Conservation (phyloP, 2,797 vertebrate genomes). For the Periparus ater region DNA sequence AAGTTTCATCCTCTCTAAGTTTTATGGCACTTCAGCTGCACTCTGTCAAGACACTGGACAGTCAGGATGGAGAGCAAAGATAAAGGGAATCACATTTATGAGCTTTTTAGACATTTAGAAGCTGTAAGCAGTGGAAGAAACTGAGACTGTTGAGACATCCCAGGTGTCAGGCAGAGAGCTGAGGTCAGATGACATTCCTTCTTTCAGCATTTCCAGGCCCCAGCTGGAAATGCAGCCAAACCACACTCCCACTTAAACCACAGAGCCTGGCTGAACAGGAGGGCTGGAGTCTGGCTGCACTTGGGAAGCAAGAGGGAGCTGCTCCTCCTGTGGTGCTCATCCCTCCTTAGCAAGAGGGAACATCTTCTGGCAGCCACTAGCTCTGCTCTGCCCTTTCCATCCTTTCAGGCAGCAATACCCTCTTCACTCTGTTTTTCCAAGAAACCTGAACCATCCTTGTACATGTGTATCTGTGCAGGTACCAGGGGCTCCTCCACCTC, state of each 20-base stretch:
- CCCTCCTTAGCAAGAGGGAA: background rate
- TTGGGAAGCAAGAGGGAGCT: background rate
- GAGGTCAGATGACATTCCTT: background rate
- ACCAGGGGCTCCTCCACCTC: background rate
- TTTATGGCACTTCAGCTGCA: background rate
- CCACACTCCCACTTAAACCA: background rate
- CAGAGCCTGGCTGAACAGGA: background rate
- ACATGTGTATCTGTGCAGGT: fast-evolving
- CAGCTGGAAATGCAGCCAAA: background rate
- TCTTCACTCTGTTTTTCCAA: background rate
- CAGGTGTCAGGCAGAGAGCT: background rate
- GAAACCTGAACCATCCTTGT: background rate
- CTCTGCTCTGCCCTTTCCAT: background rate
- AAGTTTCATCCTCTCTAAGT: background rate
- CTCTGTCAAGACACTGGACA: background rate
- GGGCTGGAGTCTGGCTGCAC: background rate
- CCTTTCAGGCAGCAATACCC: background rate
- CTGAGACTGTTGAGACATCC: background rate
- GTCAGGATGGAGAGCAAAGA: background rate
- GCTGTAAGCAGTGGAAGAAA: background rate
- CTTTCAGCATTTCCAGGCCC: background rate
- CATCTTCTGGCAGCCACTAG: background rate
- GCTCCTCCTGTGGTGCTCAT: background rate
- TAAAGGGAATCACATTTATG: background rate
- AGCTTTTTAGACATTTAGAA: background rate